Conservation (phyloP, 1,140 invertebrate species). For the Dysdera silvatica region DNA sequence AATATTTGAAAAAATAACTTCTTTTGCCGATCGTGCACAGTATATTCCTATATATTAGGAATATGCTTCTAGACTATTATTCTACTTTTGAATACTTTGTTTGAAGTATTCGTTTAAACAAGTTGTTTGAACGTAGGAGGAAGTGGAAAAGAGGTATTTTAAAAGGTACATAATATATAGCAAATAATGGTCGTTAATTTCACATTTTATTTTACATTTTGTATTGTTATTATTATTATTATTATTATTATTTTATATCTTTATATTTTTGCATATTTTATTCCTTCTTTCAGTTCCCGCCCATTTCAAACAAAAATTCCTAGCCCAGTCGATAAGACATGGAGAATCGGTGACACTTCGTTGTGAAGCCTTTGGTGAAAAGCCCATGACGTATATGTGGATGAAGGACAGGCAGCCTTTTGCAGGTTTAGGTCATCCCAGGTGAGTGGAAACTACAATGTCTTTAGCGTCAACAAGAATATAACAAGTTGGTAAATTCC, state of each 20-base stretch:
- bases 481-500: too few relatives aligned
- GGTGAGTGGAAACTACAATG: slow-evolving; percentile 6
- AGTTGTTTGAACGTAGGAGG: too few relatives aligned
- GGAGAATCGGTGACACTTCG: slow-evolving; percentile 25
- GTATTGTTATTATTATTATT: background rate
- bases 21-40: too few relatives aligned
- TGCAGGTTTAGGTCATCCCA: slow-evolving; percentile 19
- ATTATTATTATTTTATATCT: background rate
- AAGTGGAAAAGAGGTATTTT: too few relatives aligned
- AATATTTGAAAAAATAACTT: too few relatives aligned
- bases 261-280: background rate
- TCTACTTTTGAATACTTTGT: too few relatives aligned
- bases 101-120: too few relatives aligned
- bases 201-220: background rate
- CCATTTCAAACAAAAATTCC: slow-evolving; percentile 90
- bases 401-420: slow-evolving; percentile 35
- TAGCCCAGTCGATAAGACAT: slow-evolving; percentile 56
- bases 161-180: background rate
- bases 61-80: too few relatives aligned
- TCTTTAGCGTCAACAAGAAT: too few relatives aligned
- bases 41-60: too few relatives aligned
- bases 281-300: slow-evolving; percentile 68
- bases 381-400: slow-evolving; percentile 45
- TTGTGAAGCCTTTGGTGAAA: slow-evolving; percentile 32
- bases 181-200: background rate